phyloP scores from a whole-genome alignment of 1,140 invertebrate genomes.

The Bombus superbus region DNA sequence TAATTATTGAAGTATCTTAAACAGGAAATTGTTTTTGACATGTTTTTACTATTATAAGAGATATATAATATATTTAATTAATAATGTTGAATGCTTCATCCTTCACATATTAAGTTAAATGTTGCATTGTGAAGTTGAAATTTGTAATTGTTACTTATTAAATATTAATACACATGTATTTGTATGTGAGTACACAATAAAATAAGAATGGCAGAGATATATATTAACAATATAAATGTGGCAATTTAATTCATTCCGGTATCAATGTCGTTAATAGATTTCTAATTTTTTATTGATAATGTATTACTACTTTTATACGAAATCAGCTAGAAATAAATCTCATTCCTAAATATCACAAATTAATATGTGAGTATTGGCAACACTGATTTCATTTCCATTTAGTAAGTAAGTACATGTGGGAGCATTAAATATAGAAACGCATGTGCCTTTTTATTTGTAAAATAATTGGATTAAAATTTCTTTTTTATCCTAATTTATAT shows the following conservation, averaged over 20 bases:
- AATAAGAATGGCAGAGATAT: conserved; percentile 12
- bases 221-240: neutral
- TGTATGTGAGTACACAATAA: conserved; percentile 23
- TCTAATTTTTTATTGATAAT: neutral
- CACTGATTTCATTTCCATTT: neutral
- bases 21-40: neutral
- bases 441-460: neutral
- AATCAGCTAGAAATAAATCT: neutral
- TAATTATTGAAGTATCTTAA: neutral
- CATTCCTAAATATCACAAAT: neutral
- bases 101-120: neutral
- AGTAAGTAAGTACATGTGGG: neutral
- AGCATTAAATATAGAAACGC: neutral
- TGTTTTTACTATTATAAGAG: neutral
- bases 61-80: neutral
- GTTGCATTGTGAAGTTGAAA: conserved; percentile 5
- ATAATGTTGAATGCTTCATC: neutral
- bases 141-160: conserved; percentile 16
- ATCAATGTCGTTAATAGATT: neutral
- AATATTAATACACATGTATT: conserved; percentile 15
- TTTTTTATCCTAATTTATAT: neutral
- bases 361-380: neutral
- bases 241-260: neutral
- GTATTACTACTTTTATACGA: neutral
- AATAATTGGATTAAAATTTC: neutral